Evolutionary conservation across 37 sponge, comb jelly and placozoan species (phyloP), one percentile per base, ranked within the genome.

Genomic region (Agelas oroides): DNA sequence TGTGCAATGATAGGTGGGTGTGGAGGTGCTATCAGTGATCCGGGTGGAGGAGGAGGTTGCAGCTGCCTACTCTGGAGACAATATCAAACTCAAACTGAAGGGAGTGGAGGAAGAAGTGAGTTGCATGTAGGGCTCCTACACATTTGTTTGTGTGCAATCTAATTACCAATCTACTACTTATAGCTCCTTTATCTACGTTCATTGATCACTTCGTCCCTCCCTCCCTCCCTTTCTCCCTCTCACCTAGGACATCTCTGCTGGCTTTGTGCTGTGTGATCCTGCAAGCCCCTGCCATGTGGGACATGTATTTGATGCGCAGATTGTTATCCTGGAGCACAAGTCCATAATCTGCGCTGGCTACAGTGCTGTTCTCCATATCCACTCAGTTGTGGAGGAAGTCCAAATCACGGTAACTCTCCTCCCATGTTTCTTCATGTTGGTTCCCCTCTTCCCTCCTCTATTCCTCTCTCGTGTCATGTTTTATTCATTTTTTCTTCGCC

Each of bases 311-410:
- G 88, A 90, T 35, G 81, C 80, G 31, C 89, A 97, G 93, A 92
- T 97, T 39, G 83, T 65, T 19, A 92, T 97, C 62, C 55, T 97
- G 80, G 97, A 97, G 80, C 73, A 89, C 88, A 95, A 95, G 84
- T 88, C 86, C 73, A 97, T 97, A 77, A 97, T 97, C 34, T 97
- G 95, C 77, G 97, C 97, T 63, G 97, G 97, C 59, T 97, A 94
- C 61, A 90, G 80, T 84, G 95, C 95, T 27, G 93, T 97, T 18
- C 75, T 98, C 41, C 99, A 98, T 67, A 87, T 98, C 13, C 97
- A 98, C 83, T 74, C 91, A 28, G 84, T 84, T 17, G 97, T 96
- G 39, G 97, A 93, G 71, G 99, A 98, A 70, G 99, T 98, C 16
- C 89, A 95, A 64, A 84, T 98, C 23, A 75, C 65, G 84, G 99